Evolutionary conservation across 2,797 vertebrate species (phyloP).

Genomic region (Pseudomugil tenellus): DNA sequence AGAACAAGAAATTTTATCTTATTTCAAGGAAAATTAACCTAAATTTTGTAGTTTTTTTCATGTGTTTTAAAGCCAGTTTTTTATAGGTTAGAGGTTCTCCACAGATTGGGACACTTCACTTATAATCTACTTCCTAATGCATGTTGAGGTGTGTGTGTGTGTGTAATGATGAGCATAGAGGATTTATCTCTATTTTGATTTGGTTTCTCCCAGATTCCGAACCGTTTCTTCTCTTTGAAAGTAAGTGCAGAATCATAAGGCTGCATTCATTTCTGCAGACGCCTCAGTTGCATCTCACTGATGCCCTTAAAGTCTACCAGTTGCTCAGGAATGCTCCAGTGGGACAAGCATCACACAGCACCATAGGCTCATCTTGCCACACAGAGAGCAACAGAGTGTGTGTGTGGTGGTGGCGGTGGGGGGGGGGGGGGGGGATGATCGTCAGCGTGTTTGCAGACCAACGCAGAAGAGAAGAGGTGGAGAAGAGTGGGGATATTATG

Average conservation of each 20-base stretch:
- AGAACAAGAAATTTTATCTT: no score
- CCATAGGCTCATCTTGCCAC: slow-evolving; percentile 54
- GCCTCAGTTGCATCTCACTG: slow-evolving; percentile 72
- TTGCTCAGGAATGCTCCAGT: slow-evolving; percentile 66
- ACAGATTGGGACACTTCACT: slow-evolving; percentile 38
- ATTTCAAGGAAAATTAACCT: no score
- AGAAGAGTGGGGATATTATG: slow-evolving; percentile 62
- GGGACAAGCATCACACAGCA: slow-evolving; percentile 72
- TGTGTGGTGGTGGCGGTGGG: background rate
- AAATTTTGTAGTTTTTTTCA: no score
- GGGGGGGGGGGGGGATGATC: slow-evolving; percentile 17
- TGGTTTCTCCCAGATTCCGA: slow-evolving; percentile 71
- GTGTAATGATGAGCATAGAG: slow-evolving; percentile 37
- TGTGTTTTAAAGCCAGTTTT: no score
- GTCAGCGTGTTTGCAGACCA: slow-evolving; percentile 61
- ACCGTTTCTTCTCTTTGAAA: slow-evolving; percentile 65
- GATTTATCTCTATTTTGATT: slow-evolving; percentile 71
- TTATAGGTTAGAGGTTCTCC: slow-evolving; percentile 26
- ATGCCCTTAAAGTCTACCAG: slow-evolving; percentile 65
- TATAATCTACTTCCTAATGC: slow-evolving; percentile 63
- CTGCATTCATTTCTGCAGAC: slow-evolving; percentile 66
- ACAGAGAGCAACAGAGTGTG: slow-evolving; percentile 31
- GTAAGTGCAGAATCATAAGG: slow-evolving; percentile 51
- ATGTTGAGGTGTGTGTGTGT: slow-evolving; percentile 40
- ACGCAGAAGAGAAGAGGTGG: slow-evolving; percentile 45